Evolutionary conservation across 2,113 vertebrate genomes (phyloP).

Genomic region (Maccullochella peelii): DNA sequence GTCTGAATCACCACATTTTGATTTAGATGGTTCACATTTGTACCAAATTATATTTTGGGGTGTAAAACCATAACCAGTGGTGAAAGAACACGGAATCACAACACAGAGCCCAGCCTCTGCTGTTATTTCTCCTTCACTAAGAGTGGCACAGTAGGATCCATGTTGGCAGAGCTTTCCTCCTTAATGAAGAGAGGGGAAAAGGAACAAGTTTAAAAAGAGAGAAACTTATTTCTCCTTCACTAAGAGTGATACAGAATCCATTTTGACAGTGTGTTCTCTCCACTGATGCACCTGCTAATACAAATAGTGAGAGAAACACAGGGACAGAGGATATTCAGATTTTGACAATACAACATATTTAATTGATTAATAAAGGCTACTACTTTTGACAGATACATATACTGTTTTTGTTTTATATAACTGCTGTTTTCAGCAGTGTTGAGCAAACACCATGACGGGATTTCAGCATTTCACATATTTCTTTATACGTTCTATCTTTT

Average conservation of each 20-base stretch:
- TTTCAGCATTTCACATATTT: background rate
- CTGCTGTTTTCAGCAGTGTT: background rate
- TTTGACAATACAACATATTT: background rate
- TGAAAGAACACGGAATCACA: constrained; percentile 63
- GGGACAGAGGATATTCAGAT: background rate
- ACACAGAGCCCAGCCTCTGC: constrained; percentile 67
- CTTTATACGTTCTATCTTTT: background rate
- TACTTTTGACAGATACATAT: background rate
- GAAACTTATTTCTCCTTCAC: constrained; percentile 22
- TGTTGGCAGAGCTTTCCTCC: too few species aligned
- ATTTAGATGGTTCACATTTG: constrained; percentile 22
- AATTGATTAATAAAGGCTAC: background rate
- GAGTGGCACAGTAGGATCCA: constrained; percentile 28
- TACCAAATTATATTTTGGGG: constrained; percentile 50
- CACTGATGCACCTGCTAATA: background rate
- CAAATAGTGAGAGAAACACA: background rate
- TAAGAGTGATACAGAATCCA: constrained; percentile 25
- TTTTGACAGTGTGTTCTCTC: rapidly evolving
- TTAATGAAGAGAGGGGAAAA: too few species aligned
- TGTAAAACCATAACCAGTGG: rapidly evolving
- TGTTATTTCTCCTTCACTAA: constrained; percentile 16
- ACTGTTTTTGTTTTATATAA: background rate
- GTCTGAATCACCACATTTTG: background rate
- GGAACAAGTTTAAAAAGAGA: too few species aligned
- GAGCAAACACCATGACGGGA: background rate